Evolutionary conservation across 1,140 invertebrate genomes (phyloP).

Genomic region (Drosophila baimaii): DNA sequence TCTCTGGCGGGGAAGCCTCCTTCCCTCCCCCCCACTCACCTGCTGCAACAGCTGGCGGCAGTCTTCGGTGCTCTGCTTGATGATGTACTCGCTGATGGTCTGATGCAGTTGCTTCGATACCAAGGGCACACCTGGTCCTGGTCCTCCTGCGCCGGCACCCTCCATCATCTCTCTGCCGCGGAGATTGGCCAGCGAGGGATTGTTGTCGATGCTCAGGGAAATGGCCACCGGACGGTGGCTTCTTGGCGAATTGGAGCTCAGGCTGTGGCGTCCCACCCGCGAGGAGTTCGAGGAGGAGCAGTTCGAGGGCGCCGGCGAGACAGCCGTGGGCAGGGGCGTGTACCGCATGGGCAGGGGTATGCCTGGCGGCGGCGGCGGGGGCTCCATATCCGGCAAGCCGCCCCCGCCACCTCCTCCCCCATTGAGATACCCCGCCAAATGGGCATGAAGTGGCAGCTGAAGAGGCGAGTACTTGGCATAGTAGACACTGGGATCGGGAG

Average conservation of each 20-base stretch:
- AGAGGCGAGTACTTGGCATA: slow-evolving; percentile 57
- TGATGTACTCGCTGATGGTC: slow-evolving; percentile 85
- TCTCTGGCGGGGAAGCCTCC: not conserved
- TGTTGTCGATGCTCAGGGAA: slow-evolving; percentile 71
- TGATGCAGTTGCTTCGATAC: slow-evolving; percentile 66
- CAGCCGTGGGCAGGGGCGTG: slow-evolving; percentile 55
- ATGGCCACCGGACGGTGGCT: slow-evolving; percentile 69
- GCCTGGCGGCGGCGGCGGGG: slow-evolving; percentile 4
- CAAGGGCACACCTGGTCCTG: slow-evolving; percentile 21
- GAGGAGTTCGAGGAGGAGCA: slow-evolving; percentile 39
- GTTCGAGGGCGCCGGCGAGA: slow-evolving; percentile 34
- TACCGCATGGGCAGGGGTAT: slow-evolving; percentile 57
- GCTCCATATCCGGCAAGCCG: not conserved
- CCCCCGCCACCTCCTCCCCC: slow-evolving; percentile 15
- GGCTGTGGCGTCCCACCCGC: slow-evolving; percentile 57
- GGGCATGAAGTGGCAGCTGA: slow-evolving; percentile 27
- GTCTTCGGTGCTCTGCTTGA: slow-evolving; percentile 87
- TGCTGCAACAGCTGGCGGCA: slow-evolving; percentile 86
- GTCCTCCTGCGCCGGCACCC: slow-evolving; percentile 37
- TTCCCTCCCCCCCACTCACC: slow-evolving; percentile 34
- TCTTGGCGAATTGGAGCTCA: slow-evolving; percentile 50
- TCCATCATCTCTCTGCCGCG: slow-evolving; percentile 60
- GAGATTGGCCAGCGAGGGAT: slow-evolving; percentile 63
- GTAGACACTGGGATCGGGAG: slow-evolving; percentile 53
- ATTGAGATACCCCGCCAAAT: slow-evolving; percentile 49